These are phyloP conservation scores for Episyrphus balteatus DNA, from an alignment of 1,140 invertebrate species.

Conservation along the genomic window DNA sequence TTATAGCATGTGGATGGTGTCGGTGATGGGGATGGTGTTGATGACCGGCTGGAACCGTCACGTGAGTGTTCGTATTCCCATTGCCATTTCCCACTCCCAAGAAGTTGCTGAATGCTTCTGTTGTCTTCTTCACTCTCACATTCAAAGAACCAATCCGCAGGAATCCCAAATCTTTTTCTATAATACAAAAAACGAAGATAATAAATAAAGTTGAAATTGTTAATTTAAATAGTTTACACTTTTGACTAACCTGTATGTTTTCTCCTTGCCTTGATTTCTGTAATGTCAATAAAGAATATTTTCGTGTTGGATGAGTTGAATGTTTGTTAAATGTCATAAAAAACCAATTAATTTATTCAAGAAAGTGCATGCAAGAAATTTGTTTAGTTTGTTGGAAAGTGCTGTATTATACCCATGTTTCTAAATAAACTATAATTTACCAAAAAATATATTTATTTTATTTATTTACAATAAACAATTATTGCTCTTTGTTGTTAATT, in stretches of 20 bases:
- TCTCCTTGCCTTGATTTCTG: slow-evolving; percentile 63
- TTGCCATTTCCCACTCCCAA: slow-evolving; percentile 57
- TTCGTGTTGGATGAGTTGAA: too few relatives aligned
- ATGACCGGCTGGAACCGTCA: slow-evolving; percentile 18
- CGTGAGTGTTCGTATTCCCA: slow-evolving; percentile 22
- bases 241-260: slow-evolving; percentile 50
- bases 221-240: neutral
- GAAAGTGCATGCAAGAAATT: slow-evolving; percentile 2
- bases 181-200: slow-evolving; percentile 12
- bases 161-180: slow-evolving; percentile 78
- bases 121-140: slow-evolving; percentile 82
- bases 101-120: slow-evolving; percentile 80
- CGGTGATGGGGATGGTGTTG: slow-evolving; percentile 35
- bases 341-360: neutral
- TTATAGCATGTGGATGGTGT: slow-evolving; percentile 25
- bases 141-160: slow-evolving; percentile 83
- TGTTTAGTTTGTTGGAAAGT: too few relatives aligned
- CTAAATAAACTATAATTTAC: too few relatives aligned
- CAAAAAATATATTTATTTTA: too few relatives aligned
- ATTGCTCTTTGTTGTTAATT: too few relatives aligned
- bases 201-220: neutral
- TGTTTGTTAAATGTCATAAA: neutral
- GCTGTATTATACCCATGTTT: too few relatives aligned
- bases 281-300: slow-evolving; percentile 33
- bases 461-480: too few relatives aligned